Evolutionary conservation across 2,113 vertebrate species (phyloP), one percentile per base, ranked within the genome.

Genomic region (Motacilla tschutschensis): DNA sequence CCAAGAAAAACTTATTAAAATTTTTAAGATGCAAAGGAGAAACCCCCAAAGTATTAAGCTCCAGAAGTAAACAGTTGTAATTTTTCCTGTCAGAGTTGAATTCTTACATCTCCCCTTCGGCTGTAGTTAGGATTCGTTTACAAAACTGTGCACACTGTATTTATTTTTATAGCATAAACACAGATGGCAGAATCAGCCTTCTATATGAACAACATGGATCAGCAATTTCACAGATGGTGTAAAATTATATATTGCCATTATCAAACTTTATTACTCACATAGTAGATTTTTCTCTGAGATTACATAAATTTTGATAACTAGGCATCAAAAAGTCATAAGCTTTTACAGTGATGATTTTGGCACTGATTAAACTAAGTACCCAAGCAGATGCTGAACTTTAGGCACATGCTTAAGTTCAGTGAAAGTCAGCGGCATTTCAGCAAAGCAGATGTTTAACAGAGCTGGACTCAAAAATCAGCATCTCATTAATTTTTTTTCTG

Each of bases 251-350:
- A 58, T 73, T 25, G 17, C 22, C 77, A 79, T 90, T 80, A 88
- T 82, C 71, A 69, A 89, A 78, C 75, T 87, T 89, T 86, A 89
- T 48, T 90, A 89, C 35, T 71, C 33, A 10, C n/a, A 44, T 12
- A 90, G 79, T 67, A 75, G 89, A 89, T 88, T 87, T 79, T 78
- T 71, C 92, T 94, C 83, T 64, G 18, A 67, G 92, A 92, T 87
- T 93, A 87, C 94, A 95, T 89, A 91, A 89, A 85, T 91, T 91
- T 89, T 88, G 79, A 92, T 92, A 90, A 90, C 76, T 64, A 94
- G 88, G 76, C 75, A 91, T 57, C 73, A 88, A 88, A 89, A 89
- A 88, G 58, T 76, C 18, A 0, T 84, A 86, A 93, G 65, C 41
- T 94, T 85, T 83, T 75, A 73, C 36, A 81, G 79, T 55, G 74